Base-by-base conservation (phyloP, 2,888 invertebrate genomes). In the Atethmia centrago region DNA sequence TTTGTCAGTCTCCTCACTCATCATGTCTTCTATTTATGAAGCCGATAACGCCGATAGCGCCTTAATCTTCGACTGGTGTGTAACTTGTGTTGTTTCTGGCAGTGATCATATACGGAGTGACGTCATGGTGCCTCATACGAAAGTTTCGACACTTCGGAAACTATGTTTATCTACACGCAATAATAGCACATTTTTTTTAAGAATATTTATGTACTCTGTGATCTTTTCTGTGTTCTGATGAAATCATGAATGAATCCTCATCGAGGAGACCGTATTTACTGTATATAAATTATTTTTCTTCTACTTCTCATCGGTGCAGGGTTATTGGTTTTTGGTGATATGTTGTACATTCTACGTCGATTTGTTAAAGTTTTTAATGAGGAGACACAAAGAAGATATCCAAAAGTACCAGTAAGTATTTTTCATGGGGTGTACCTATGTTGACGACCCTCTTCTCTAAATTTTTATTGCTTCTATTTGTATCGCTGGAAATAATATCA, bases 281-380 rank as follows among this genome's bases (percentile, higher is more conserved):
- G 19, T 19, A 3, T 49, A 21, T n/a, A 0, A 2, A 28, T n/a
- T 40, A 3, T 21, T 70, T 28, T 9, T 68, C 16, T 16, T 3
- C 4, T 70, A 70, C 40, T 40, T 70, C 4, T 36, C 40, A 16
- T 16, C 40, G 16, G 49, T 42, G 51, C 69, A 70, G 16, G 21
- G 68, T 1, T 71, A 45, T 25, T 71, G 70, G 70, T 31, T 71
- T 14, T 45, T 68, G 53, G 70, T 71, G 14, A 45, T 71, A 45
- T 71, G 53, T 51, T n/a, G n/a, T n/a, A n/a, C n/a, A n/a, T n/a
- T n/a, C n/a, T n/a, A n/a, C n/a, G n/a, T n/a, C n/a, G n/a, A n/a
- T n/a, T n/a, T n/a, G n/a, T n/a, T n/a, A n/a, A n/a, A n/a, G n/a
- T n/a, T n/a, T n/a, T n/a, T n/a, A n/a, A n/a, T n/a, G n/a, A n/a